Conservation (phyloP, 30 jellyfish, hydroid and myxozoan species). For the Turritopsis dohrnii region DNA sequence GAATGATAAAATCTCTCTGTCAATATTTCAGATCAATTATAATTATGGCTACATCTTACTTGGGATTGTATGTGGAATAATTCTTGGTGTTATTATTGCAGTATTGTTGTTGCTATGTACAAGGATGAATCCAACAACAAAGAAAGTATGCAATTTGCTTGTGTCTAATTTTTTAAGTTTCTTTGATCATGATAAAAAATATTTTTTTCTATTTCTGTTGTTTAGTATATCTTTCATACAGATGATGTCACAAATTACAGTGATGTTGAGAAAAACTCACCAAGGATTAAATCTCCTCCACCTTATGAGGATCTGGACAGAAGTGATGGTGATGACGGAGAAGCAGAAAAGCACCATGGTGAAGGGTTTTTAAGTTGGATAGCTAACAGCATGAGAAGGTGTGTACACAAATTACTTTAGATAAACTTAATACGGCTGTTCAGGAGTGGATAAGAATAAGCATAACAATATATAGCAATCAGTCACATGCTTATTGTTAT, state of each 20-base stretch:
- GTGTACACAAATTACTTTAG: too few species aligned
- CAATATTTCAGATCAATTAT: not conserved
- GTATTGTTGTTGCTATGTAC: not conserved
- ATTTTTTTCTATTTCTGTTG: not conserved
- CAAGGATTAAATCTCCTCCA: not conserved
- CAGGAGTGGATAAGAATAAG: too few species aligned
- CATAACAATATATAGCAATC: too few species aligned
- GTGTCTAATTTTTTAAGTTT: not conserved
- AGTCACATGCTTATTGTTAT: too few species aligned
- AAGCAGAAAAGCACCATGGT: not conserved
- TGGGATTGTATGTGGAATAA: constrained; percentile 16
- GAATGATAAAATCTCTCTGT: not conserved
- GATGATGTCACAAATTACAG: not conserved
- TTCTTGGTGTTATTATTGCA: constrained; percentile 13
- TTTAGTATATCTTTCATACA: constrained; percentile 12
- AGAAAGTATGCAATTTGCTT: constrained; percentile 2
- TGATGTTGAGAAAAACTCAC: not conserved
- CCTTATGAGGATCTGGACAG: not conserved
- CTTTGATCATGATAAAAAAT: too few species aligned
- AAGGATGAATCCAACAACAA: not conserved
- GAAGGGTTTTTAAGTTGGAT: not conserved
- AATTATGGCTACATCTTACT: constrained; percentile 22
- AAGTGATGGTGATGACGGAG: not conserved
- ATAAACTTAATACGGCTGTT: too few species aligned
- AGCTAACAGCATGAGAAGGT: not conserved